A percentile compares a stretch with the other conserved stretches of the same genome.
These are phyloP conservation scores for Morphnarchus princeps DNA, from an alignment of 2,113 vertebrate genomes.

Conservation along the genomic window DNA sequence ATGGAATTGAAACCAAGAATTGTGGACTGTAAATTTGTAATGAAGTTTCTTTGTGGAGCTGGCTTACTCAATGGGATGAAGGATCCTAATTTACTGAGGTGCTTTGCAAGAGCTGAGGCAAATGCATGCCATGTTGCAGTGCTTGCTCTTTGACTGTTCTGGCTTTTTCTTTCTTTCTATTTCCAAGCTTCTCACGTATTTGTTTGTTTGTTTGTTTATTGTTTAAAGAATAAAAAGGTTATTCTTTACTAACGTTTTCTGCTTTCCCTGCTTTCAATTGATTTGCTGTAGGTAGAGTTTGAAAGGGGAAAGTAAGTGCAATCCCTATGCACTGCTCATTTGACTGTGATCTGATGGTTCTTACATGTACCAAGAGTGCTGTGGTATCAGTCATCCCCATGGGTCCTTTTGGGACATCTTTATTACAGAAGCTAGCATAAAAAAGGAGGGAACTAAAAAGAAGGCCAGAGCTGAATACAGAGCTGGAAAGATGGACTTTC, in stretches of 20 bases:
- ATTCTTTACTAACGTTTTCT: conserved; percentile 28
- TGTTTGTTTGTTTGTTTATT: background rate
- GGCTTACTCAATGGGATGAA: background rate
- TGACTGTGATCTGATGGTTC: background rate
- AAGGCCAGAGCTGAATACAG: background rate
- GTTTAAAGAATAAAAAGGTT: conserved; percentile 31
- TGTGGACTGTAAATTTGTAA: background rate
- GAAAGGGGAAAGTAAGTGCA: background rate
- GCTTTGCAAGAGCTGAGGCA: conserved; percentile 45
- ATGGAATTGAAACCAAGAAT: background rate
- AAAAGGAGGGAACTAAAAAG: background rate
- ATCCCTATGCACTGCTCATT: background rate
- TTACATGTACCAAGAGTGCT: background rate
- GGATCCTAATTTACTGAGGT: background rate
- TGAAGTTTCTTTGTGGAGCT: background rate
- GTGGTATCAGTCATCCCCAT: background rate
- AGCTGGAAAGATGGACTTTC: background rate
- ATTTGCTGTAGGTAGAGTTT: conserved; percentile 27
- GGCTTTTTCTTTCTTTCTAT: background rate
- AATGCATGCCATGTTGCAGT: conserved; percentile 33
- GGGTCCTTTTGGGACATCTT: background rate
- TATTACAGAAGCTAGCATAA: background rate
- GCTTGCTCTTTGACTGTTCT: conserved; percentile 37
- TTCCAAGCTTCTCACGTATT: background rate
- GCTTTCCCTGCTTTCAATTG: conserved; percentile 23